Conservation (phyloP, 53 echinoderm and acorn worm species). For the Paracentrotus lividus region DNA sequence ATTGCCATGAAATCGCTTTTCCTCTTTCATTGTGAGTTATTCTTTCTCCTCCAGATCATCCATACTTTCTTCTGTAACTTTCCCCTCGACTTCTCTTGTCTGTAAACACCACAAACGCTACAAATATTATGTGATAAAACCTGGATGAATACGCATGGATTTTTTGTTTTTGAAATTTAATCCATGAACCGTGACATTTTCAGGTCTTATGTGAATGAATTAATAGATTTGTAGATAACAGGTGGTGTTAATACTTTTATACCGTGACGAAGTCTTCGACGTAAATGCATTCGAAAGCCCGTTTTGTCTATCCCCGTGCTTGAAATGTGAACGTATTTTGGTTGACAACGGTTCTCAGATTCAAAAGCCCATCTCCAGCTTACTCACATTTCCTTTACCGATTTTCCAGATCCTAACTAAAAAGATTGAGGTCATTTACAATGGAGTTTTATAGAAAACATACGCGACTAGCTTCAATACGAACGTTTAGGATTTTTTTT, state of each 20-base stretch:
- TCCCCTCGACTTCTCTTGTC: neutral
- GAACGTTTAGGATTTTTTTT: too few relatives aligned
- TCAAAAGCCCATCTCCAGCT: too few relatives aligned
- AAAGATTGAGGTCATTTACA: too few relatives aligned
- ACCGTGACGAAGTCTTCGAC: constrained; percentile 8
- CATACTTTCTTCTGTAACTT: neutral
- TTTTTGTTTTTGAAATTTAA: neutral
- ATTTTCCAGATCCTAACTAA: too few relatives aligned
- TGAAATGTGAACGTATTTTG: constrained; percentile 5
- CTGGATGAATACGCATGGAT: neutral
- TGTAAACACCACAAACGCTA: neutral
- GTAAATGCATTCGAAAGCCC: neutral
- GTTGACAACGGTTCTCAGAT: too few relatives aligned
- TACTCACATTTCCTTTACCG: too few relatives aligned
- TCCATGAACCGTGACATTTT: neutral
- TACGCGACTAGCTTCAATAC: too few relatives aligned
- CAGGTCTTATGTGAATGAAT: constrained; percentile 22
- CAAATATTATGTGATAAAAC: neutral
- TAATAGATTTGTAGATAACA: neutral
- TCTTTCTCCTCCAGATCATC: too few relatives aligned
- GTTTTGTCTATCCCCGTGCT: neutral
- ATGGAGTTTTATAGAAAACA: too few relatives aligned
- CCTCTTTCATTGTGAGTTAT: too few relatives aligned
- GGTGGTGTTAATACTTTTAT: constrained; percentile 7
- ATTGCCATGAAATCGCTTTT: too few relatives aligned